A percentile compares a stretch with the other conserved stretches of the same genome.
Evolutionary conservation across 2,888 invertebrate genomes (phyloP).

Genomic region (Camptogramma bilineatum): DNA sequence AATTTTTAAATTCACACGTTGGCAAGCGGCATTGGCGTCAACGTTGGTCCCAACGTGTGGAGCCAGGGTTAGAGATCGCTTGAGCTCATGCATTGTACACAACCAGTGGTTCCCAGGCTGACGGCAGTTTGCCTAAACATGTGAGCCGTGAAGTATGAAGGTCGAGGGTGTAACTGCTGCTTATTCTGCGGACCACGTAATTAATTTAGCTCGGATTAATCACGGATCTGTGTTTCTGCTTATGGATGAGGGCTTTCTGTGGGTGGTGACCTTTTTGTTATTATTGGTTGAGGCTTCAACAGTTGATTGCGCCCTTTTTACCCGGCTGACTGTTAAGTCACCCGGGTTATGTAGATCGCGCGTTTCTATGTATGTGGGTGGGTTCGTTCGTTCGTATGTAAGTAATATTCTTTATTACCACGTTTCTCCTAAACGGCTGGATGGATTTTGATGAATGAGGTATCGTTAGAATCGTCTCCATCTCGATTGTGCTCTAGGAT

Average conservation of each 20-base stretch:
- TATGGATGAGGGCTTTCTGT: conserved; percentile 50
- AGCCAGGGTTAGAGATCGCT: conserved; percentile 32
- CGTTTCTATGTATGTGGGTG: too few species aligned
- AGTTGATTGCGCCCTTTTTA: conserved; percentile 2
- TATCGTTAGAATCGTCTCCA: too few species aligned
- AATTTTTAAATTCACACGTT: too few species aligned
- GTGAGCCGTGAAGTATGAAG: conserved; percentile 72
- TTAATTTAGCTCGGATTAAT: conserved; percentile 76
- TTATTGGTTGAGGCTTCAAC: conserved; percentile 14
- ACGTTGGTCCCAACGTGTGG: too few species aligned
- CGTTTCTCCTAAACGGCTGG: too few species aligned
- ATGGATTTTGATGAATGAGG: too few species aligned
- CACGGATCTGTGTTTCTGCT: conserved; percentile 58
- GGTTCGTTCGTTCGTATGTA: too few species aligned
- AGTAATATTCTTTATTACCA: too few species aligned
- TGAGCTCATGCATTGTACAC: conserved; percentile 40
- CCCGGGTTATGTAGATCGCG: too few species aligned
- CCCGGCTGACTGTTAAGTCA: too few species aligned
- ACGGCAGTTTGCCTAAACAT: conserved; percentile 67
- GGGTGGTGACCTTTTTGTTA: conserved; percentile 37
- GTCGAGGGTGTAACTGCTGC: conserved; percentile 49
- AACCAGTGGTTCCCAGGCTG: conserved; percentile 55
- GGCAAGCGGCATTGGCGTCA: too few species aligned
- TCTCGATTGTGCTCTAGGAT: too few species aligned
- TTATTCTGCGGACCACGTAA: conserved; percentile 48